phyloP scores from a whole-genome alignment of 2,797 vertebrate species.

The Gymnothorax javanicus region DNA sequence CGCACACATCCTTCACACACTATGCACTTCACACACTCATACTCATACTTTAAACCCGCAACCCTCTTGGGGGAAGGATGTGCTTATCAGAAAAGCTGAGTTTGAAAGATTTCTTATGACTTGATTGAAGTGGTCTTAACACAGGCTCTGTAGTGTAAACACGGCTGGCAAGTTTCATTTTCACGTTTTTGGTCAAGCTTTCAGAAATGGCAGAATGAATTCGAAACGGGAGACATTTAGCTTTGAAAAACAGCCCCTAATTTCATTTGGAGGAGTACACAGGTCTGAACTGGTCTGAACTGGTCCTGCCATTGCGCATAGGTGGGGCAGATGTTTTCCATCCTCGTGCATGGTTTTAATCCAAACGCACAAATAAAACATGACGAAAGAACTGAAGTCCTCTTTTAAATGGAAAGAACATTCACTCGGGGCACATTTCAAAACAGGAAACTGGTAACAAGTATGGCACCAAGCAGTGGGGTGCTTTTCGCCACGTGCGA shows the following conservation, averaged over 20 bases:
- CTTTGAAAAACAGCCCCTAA: neutral
- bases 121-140: neutral
- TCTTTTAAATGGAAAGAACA: neutral
- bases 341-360: neutral
- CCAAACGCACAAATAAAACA: neutral
- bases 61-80: neutral
- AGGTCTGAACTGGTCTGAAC: neutral
- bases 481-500: conserved; percentile 26
- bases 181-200: neutral
- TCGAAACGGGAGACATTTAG: neutral
- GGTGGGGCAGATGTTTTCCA: neutral
- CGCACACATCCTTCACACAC: too few relatives aligned
- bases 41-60: too few relatives aligned
- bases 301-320: neutral
- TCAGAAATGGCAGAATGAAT: neutral
- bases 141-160: neutral
- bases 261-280: neutral
- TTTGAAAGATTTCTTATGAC: neutral
- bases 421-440: neutral
- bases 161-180: neutral
- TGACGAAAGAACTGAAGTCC: neutral
- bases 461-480: neutral
- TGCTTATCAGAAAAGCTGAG: neutral
- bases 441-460: conserved; percentile 12
- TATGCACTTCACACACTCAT: too few relatives aligned